Evolutionary conservation across 2,888 invertebrate species (phyloP).

Genomic region (Aphelenchoides bicaudatus): DNA sequence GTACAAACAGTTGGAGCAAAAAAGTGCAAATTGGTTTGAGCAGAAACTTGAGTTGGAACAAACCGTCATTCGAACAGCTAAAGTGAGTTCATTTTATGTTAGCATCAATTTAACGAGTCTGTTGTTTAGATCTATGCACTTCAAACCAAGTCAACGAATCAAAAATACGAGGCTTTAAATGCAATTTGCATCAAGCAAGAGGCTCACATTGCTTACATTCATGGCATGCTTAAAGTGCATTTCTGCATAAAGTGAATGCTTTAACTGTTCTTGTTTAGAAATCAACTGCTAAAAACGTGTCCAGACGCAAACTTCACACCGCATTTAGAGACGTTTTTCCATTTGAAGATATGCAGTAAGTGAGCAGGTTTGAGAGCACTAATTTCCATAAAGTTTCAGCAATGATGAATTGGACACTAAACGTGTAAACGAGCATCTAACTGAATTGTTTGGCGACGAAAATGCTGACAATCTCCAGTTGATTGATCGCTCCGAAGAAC

Average conservation of each 20-base stretch:
- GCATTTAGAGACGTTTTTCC: conserved; percentile 5
- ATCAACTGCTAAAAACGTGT: background rate
- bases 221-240: conserved; percentile 25
- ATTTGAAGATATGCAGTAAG: too few species aligned
- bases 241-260: background rate
- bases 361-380: background rate
- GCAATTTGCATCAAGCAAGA: conserved; percentile 29
- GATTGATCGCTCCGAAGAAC: background rate
- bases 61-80: too few species aligned
- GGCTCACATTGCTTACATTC: conserved; percentile 28
- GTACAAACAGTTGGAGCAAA: background rate
- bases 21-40: conserved; percentile 18
- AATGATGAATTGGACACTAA: conserved; percentile 3
- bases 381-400: background rate
- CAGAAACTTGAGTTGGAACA: background rate
- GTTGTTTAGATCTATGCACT: conserved; percentile 16
- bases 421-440: background rate
- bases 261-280: background rate
- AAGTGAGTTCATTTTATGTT: background rate
- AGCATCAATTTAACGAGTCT: background rate
- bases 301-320: background rate
- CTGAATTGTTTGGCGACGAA: conserved; percentile 2
- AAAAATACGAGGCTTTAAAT: conserved; percentile 34
- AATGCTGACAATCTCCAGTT: background rate
- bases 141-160: conserved; percentile 37